Evolutionary conservation across 2,797 vertebrate genomes (phyloP), one percentile per base, ranked within the genome.

Genomic region (Bradypodion ventrale): DNA sequence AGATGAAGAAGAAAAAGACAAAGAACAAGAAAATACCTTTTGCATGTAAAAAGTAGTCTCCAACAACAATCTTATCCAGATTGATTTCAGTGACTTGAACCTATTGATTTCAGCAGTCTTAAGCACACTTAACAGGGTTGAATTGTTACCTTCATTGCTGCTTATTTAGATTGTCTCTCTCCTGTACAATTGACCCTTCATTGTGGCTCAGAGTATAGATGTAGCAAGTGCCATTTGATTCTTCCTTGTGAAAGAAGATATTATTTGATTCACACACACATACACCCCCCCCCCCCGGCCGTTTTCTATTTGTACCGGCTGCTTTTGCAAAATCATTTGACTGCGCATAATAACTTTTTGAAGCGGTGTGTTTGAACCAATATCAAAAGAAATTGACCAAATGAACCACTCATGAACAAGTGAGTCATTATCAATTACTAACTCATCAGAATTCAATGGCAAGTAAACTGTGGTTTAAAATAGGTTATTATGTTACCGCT

Each of bases 221-320:
- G 42, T n/a, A n/a, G 60, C 37, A 73, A 40, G 35, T 63, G 44
- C 7, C 37, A 16, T 80, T 72, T 80, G 15, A 78, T 72, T 78
- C 56, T 59, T 52, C 19, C 65, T 77, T 82, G 79, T 63, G 27
- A 82, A 81, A 77, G 84, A 70, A 69, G 42, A 81, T 82, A 72
- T 77, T 46, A 75, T 80, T 85, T 85, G 42, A 80, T 75, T 85
- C 77, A n/a, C n/a, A n/a, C n/a, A n/a, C n/a, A n/a, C n/a, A n/a
- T n/a, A n/a, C 75, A 52, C 21, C n/a, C n/a, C n/a, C n/a, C n/a
- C n/a, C n/a, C n/a, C n/a, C n/a, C n/a, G n/a, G 4, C 35, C 75
- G 2, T 69, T 72, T 84, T 72, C 66, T 76, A 37, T 69, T 87
- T 78, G 0, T 35, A 15, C 56, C 3, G 29, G 5, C 56, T 79